Percentiles rank a stretch among this genome's conserved stretches.
Conservation (phyloP, 2,888 invertebrate species). For the Dorcus parallelipipedus region DNA sequence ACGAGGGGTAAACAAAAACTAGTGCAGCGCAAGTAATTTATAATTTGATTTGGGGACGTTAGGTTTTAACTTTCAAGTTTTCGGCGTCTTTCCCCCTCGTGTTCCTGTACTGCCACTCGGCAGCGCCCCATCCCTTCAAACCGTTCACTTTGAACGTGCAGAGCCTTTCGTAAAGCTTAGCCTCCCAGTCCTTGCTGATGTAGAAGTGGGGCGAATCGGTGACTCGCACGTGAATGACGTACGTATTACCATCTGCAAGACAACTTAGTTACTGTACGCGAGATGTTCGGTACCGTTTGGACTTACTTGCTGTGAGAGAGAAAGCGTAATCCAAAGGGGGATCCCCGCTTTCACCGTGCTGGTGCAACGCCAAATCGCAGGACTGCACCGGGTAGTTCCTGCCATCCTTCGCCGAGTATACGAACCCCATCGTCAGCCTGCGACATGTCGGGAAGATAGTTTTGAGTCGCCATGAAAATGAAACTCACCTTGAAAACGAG, state of each 20-base stretch:
- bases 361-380: constrained; percentile 57
- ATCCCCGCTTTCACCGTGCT: constrained; percentile 59
- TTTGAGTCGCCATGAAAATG: too few species aligned
- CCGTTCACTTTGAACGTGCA: constrained; percentile 60
- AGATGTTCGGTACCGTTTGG: background rate
- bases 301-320: constrained; percentile 56
- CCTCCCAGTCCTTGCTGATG: constrained; percentile 59
- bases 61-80: background rate
- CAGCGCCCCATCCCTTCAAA: constrained; percentile 60
- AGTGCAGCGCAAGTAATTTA: too few species aligned
- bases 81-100: constrained; percentile 30
- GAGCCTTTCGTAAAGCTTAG: constrained; percentile 59
- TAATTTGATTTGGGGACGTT: too few species aligned
- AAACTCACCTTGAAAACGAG: constrained; percentile 56
- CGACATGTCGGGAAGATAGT: background rate
- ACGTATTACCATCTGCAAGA: constrained; percentile 49
- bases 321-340: constrained; percentile 63
- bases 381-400: constrained; percentile 46
- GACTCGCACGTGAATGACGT: constrained; percentile 55
- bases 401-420: constrained; percentile 50
- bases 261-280: background rate
- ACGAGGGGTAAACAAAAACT: too few species aligned
- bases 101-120: constrained; percentile 65
- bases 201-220: constrained; percentile 55
- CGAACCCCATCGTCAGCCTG: constrained; percentile 62